A percentile compares a stretch with the other conserved stretches of the same genome.
phyloP scores from a whole-genome alignment of 1,140 invertebrate genomes.

The Tetragonula clypearis region DNA sequence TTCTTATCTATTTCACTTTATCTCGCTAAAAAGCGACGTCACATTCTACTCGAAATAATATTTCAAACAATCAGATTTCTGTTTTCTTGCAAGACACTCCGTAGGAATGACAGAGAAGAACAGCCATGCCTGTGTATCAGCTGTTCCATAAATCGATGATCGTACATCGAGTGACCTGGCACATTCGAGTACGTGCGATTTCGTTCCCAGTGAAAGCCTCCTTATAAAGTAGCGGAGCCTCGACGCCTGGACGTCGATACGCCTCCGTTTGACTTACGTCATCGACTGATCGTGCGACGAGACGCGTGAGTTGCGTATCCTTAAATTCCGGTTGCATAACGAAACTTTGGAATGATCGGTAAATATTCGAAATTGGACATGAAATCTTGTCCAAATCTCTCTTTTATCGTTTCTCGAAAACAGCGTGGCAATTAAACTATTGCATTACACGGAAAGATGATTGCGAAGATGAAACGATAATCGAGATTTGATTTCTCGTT shows the following conservation, averaged over 20 bases:
- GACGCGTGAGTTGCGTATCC: slow-evolving; percentile 43
- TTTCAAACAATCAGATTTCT: background rate
- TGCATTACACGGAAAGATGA: too few relatives aligned
- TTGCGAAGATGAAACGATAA: too few relatives aligned
- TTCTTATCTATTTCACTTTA: too few relatives aligned
- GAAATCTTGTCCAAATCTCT: background rate
- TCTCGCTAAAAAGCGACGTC: too few relatives aligned
- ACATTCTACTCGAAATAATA: too few relatives aligned
- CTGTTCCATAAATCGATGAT: background rate
- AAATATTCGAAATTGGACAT: background rate
- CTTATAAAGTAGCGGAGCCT: slow-evolving; percentile 76
- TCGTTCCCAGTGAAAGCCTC: slow-evolving; percentile 58
- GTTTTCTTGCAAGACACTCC: background rate
- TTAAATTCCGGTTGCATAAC: slow-evolving; percentile 37
- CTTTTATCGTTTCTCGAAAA: too few relatives aligned
- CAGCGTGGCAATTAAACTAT: too few relatives aligned
- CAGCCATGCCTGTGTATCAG: background rate
- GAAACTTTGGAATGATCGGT: background rate
- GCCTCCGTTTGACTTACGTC: slow-evolving; percentile 74
- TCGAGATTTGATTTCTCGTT: too few relatives aligned
- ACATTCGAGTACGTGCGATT: slow-evolving; percentile 41
- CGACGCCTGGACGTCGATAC: slow-evolving; percentile 59
- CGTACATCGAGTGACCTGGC: slow-evolving; percentile 16
- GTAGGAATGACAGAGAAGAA: too few relatives aligned
- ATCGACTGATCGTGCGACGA: slow-evolving; percentile 67